Evolutionary conservation across 2,113 vertebrate genomes (phyloP).

Genomic region (Chelonoidis abingdonii): DNA sequence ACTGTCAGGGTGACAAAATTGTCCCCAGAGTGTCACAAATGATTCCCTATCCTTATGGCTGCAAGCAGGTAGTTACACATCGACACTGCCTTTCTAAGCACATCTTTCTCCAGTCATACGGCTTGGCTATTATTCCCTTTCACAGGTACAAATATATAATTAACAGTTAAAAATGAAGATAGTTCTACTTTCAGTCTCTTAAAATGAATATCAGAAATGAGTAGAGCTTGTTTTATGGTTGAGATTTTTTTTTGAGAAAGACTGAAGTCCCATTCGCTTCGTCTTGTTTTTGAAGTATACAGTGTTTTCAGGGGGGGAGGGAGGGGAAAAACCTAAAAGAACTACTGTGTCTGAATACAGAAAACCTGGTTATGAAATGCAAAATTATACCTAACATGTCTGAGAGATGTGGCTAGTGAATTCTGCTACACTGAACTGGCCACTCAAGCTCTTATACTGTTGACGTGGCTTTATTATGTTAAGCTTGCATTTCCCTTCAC

Average conservation of each 20-base stretch:
- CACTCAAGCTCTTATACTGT: background rate
- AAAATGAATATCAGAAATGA: background rate
- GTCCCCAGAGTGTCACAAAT: constrained; percentile 86
- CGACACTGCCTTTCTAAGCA: constrained; percentile 45
- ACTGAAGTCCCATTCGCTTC: background rate
- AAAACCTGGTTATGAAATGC: background rate
- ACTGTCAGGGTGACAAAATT: constrained; percentile 89
- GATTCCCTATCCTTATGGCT: constrained; percentile 81
- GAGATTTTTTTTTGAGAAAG: background rate
- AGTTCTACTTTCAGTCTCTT: background rate
- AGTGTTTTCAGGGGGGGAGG: background rate
- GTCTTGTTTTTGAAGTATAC: background rate
- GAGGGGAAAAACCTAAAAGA: background rate
- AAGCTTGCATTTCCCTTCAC: background rate
- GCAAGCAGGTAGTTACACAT: constrained; percentile 69
- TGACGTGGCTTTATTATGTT: background rate
- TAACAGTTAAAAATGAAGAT: background rate
- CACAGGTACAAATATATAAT: background rate
- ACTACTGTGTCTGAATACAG: background rate
- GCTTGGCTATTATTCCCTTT: background rate
- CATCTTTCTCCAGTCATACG: constrained; percentile 44
- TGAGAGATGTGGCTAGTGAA: background rate
- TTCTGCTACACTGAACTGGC: background rate
- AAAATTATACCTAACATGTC: background rate
- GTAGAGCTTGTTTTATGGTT: background rate